phyloP scores from a whole-genome alignment of 2,888 invertebrate species.

The Caenorhabditis zanzibari region DNA sequence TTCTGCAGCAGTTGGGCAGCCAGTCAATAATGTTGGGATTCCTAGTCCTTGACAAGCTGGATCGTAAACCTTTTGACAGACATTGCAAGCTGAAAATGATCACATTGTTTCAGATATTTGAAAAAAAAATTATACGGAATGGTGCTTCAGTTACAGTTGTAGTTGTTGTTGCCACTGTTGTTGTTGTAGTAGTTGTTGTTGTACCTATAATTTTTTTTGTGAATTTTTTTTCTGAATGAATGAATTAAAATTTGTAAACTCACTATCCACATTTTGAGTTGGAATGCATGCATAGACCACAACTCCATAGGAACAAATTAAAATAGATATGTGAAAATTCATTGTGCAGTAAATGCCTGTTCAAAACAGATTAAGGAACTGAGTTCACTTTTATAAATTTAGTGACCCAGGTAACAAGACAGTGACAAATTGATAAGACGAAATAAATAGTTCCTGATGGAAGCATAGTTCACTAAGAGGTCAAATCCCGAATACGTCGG shows the following conservation, averaged over 20 bases:
- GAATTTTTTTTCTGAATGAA: too few species aligned
- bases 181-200: constrained; percentile 14
- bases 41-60: constrained; percentile 27
- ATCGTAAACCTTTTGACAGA: constrained; percentile 30
- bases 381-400: constrained; percentile 12
- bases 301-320: neutral
- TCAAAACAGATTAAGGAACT: neutral
- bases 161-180: constrained; percentile 23
- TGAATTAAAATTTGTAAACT: neutral
- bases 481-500: constrained; percentile 22
- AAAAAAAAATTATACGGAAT: constrained; percentile 9
- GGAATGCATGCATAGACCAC: constrained; percentile 24
- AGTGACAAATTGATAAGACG: constrained; percentile 1
- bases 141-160: constrained; percentile 31
- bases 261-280: constrained; percentile 33
- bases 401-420: neutral
- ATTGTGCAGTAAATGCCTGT: neutral
- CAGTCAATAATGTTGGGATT: constrained; percentile 19
- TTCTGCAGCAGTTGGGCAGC: constrained; percentile 24
- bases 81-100: constrained; percentile 20
- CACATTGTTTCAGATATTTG: neutral
- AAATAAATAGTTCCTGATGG: constrained; percentile 27
- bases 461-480: constrained; percentile 41
- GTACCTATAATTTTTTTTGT: too few species aligned
- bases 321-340: neutral